Conservation (phyloP, 2,888 invertebrate genomes). For the Platycheirus albimanus region DNA sequence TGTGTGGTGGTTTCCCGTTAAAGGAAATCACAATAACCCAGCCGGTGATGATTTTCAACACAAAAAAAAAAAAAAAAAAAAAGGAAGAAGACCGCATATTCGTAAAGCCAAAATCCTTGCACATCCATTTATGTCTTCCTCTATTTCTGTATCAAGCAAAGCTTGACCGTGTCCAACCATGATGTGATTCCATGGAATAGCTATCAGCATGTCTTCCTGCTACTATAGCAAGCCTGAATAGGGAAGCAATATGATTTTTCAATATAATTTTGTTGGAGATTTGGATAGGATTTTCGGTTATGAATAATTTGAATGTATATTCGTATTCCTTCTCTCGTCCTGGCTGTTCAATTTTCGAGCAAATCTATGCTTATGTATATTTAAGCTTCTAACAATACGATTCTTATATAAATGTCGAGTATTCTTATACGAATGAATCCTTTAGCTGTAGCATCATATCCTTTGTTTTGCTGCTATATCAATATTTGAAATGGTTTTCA, state of each 20-base stretch:
- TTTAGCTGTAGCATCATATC: conserved; percentile 2
- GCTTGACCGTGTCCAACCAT: conserved; percentile 56
- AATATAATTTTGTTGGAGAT: conserved; percentile 69
- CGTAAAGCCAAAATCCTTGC: conserved; percentile 40
- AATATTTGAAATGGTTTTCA: neutral
- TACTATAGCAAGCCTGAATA: conserved; percentile 10
- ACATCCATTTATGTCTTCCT: conserved; percentile 16
- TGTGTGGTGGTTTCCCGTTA: conserved; percentile 23
- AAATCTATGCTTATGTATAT: conserved; percentile 71
- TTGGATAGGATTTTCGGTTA: conserved; percentile 65
- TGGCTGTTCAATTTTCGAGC: conserved; percentile 67
- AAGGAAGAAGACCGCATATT: conserved; percentile 24
- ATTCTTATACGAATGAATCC: conserved; percentile 22
- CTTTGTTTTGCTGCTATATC: neutral
- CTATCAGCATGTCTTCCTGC: neutral
- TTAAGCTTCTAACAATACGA: conserved; percentile 59
- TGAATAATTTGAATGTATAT: conserved; percentile 68
- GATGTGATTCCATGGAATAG: conserved; percentile 28
- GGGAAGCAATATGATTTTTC: conserved; percentile 67
- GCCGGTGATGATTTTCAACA: conserved; percentile 25
- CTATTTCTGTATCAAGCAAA: conserved; percentile 4
- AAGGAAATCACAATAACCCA: conserved; percentile 66
- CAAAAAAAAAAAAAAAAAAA: conserved; percentile 8
- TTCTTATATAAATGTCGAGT: conserved; percentile 38
- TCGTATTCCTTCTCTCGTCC: conserved; percentile 40